Evolutionary conservation across 2,113 vertebrate genomes (phyloP).

Genomic region (Emydocephalus ijimae): DNA sequence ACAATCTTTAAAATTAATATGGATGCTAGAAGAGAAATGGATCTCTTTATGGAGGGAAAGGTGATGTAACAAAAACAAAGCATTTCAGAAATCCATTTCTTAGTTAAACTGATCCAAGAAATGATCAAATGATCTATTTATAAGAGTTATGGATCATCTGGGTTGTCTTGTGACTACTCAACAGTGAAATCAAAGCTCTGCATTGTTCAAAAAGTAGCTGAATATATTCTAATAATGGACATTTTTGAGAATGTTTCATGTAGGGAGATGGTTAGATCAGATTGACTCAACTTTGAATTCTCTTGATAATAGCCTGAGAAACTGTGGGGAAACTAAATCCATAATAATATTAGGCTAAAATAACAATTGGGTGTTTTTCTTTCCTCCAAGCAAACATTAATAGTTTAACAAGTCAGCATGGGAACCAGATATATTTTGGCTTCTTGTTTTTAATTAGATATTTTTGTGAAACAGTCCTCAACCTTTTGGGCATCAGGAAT

Average conservation of each 20-base stretch:
- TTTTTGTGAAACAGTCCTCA: background rate
- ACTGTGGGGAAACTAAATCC: background rate
- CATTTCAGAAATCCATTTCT: conserved; percentile 44
- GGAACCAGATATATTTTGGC: background rate
- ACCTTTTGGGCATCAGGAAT: background rate
- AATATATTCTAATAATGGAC: conserved; percentile 23
- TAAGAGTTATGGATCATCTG: conserved; percentile 46
- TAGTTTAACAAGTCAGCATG: conserved; percentile 18
- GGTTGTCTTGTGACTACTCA: conserved; percentile 45
- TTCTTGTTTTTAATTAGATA: conserved; percentile 19
- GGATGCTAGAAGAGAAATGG: conserved; percentile 20
- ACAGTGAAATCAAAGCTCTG: conserved; percentile 52
- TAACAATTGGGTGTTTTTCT: background rate
- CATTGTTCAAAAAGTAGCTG: conserved; percentile 51
- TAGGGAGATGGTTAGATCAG: background rate
- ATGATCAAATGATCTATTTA: conserved; percentile 55
- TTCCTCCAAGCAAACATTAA: background rate
- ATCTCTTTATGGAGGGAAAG: conserved; percentile 37
- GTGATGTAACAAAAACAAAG: conserved; percentile 37
- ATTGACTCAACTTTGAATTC: background rate
- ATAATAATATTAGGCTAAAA: conserved; percentile 33
- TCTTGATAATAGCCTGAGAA: conserved; percentile 11
- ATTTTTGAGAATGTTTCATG: conserved; percentile 1
- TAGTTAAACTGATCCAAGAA: conserved; percentile 55
- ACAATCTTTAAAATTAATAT: conserved; percentile 28